Percentiles rank a stretch among this genome's conserved stretches.
phyloP scores from a whole-genome alignment of 2,888 invertebrate species.

The Drosophila sordidula region DNA sequence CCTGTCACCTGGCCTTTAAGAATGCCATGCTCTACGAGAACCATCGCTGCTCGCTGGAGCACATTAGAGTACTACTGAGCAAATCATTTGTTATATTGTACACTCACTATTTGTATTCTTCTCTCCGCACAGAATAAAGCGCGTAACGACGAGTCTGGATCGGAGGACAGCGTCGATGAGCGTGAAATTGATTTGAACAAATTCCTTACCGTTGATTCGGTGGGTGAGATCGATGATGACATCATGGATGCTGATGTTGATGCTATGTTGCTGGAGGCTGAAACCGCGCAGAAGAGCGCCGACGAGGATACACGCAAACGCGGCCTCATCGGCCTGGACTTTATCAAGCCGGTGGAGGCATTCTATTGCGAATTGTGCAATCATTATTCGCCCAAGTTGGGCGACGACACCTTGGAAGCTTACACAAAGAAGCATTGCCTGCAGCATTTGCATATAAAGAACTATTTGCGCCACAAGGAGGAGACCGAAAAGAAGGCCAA shows the following conservation, averaged over 20 bases:
- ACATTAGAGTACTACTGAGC: conserved; percentile 88
- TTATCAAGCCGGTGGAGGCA: conserved; percentile 91
- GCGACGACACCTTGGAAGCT: conserved; percentile 87
- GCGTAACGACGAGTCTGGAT: conserved; percentile 86
- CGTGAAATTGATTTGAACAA: conserved; percentile 92
- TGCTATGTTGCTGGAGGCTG: conserved; percentile 85
- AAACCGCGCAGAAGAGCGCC: conserved; percentile 86
- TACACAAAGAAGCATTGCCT: conserved; percentile 90
- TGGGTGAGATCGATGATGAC: conserved; percentile 91
- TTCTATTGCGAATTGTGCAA: conserved; percentile 93
- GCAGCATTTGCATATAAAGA: conserved; percentile 90
- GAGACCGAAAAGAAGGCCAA: conserved; percentile 89
- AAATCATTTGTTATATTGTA: background rate
- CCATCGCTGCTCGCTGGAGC: conserved; percentile 92
- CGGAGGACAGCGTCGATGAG: conserved; percentile 89
- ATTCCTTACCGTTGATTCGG: conserved; percentile 95
- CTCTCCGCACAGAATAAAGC: conserved; percentile 86
- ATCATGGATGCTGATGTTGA: conserved; percentile 86
- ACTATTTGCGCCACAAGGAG: conserved; percentile 91
- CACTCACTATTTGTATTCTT: background rate
- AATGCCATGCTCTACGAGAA: conserved; percentile 94
- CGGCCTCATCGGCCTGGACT: conserved; percentile 91
- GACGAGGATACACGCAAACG: conserved; percentile 87
- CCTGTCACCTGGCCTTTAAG: conserved; percentile 91
- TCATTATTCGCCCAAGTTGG: conserved; percentile 88